phyloP scores from a whole-genome alignment of 1,140 invertebrate genomes.

The Drosophila kanapiae region DNA sequence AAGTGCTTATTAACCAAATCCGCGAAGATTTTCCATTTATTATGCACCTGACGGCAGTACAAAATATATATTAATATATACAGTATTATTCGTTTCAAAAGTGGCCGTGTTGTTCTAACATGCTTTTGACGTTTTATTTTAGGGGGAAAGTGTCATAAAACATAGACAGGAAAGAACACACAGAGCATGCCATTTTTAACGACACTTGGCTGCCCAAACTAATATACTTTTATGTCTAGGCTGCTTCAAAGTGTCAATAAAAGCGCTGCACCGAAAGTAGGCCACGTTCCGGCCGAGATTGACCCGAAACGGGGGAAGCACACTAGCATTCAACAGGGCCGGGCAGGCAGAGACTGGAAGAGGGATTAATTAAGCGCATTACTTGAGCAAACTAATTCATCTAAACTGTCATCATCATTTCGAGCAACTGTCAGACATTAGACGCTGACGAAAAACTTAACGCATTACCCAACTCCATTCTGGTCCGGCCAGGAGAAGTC shows the following conservation, averaged over 20 bases:
- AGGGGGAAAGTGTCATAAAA: slow-evolving; percentile 22
- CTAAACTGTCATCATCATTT: slow-evolving; percentile 83
- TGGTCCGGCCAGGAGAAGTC: slow-evolving; percentile 59
- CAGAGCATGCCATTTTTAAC: slow-evolving; percentile 37
- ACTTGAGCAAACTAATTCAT: slow-evolving; percentile 79
- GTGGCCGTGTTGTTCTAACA: slow-evolving; percentile 33
- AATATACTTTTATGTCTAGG: slow-evolving; percentile 67
- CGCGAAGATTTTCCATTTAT: not conserved
- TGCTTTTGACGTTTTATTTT: slow-evolving; percentile 54
- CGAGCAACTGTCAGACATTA: slow-evolving; percentile 80
- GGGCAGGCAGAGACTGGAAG: slow-evolving; percentile 11
- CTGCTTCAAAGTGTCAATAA: slow-evolving; percentile 62
- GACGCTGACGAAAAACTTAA: slow-evolving; percentile 80
- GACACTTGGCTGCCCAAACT: slow-evolving; percentile 38
- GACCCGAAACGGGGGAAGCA: slow-evolving; percentile 15
- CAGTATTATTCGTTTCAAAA: slow-evolving; percentile 18
- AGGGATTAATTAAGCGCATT: slow-evolving; percentile 77
- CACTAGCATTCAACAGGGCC: not conserved
- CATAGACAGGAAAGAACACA: slow-evolving; percentile 25
- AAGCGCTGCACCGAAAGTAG: slow-evolving; percentile 46
- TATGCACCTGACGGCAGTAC: not conserved
- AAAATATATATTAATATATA: not conserved
- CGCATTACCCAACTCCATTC: slow-evolving; percentile 69
- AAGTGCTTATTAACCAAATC: slow-evolving; percentile 34
- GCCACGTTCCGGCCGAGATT: slow-evolving; percentile 48